phyloP scores from a whole-genome alignment of 2,113 vertebrate genomes.

The Nothoprocta pentlandii region DNA sequence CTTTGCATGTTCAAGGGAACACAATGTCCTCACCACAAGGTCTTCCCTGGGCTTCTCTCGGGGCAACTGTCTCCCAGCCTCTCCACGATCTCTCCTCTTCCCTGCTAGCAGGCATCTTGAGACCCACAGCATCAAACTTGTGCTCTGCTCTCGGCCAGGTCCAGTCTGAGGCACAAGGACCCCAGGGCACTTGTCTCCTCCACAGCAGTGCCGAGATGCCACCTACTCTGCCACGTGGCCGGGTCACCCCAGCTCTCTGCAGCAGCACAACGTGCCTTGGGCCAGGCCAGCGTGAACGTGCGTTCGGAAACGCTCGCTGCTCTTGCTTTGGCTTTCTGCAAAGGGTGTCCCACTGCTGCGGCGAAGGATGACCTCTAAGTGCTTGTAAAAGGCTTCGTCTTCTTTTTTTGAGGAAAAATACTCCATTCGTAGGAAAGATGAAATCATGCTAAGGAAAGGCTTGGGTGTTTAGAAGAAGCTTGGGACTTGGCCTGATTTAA shows the following conservation, averaged over 20 bases:
- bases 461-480: not conserved
- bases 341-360: not conserved
- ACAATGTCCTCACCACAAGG: not conserved
- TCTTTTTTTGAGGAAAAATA: slow-evolving; percentile 32
- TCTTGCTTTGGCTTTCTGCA: slow-evolving; percentile 13
- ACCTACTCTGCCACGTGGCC: too few relatives aligned
- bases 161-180: not conserved
- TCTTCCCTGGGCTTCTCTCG: not conserved
- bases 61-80: not conserved
- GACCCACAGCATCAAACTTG: not conserved
- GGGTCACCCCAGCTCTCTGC: not conserved
- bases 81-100: not conserved
- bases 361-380: not conserved
- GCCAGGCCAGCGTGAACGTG: not conserved
- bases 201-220: not conserved
- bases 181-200: not conserved
- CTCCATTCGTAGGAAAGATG: slow-evolving; percentile 1
- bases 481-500: not conserved
- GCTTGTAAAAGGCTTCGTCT: slow-evolving; percentile 34
- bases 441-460: not conserved
- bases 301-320: slow-evolving; percentile 38
- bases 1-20: not conserved
- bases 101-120: not conserved
- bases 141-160: not conserved
- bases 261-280: not conserved